Percentiles rank a stretch among this genome's conserved stretches.
These are phyloP conservation scores for Lasioglossum villosulum DNA, from an alignment of 2,888 invertebrate species.

Conservation along the genomic window DNA sequence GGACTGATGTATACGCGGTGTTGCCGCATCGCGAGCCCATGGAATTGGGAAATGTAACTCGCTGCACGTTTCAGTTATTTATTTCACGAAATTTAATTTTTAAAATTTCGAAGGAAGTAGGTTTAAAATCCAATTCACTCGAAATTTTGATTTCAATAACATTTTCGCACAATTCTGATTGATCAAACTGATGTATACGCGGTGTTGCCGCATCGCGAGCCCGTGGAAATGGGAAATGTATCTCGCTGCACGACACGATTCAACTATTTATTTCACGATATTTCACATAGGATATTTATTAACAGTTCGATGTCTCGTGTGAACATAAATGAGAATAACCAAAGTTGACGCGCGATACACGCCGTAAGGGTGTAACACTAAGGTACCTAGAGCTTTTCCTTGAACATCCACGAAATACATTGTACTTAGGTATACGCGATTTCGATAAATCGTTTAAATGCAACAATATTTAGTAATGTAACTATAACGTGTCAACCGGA, in stretches of 20 bases:
- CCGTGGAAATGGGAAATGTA: slow-evolving; percentile 15
- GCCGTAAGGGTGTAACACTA: not conserved
- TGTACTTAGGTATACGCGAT: not conserved
- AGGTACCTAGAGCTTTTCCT: too few relatives aligned
- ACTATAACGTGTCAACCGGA: not conserved
- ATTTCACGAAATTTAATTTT: too few relatives aligned
- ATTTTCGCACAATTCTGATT: too few relatives aligned
- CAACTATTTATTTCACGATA: slow-evolving; percentile 38
- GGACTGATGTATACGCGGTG: too few relatives aligned
- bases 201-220: too few relatives aligned
- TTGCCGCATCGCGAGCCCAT: too few relatives aligned
- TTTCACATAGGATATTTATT: not conserved
- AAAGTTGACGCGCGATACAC: not conserved
- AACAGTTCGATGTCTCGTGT: not conserved
- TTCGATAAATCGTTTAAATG: not conserved
- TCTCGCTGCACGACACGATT: slow-evolving; percentile 19
- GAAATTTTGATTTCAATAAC: too few relatives aligned
- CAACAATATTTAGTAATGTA: not conserved
- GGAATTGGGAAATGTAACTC: too few relatives aligned
- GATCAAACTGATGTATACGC: too few relatives aligned
- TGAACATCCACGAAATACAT: not conserved
- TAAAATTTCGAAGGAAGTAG: too few relatives aligned
- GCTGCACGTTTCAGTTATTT: too few relatives aligned
- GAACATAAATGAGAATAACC: not conserved
- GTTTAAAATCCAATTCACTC: too few relatives aligned